These are phyloP conservation scores for Elachura formosa DNA, from an alignment of 2,113 vertebrate genomes.

Conservation along the genomic window DNA sequence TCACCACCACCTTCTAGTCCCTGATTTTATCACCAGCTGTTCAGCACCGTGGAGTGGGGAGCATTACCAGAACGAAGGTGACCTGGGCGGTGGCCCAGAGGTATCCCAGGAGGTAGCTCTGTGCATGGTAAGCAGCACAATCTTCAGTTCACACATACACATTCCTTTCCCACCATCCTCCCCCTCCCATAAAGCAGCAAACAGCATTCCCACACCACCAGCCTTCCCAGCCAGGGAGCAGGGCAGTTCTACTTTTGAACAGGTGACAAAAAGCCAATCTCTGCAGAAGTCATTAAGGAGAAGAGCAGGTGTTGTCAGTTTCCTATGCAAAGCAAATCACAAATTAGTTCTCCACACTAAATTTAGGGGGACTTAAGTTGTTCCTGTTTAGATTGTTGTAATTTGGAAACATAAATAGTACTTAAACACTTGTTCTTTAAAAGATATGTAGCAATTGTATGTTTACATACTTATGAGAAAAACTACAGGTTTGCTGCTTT, in stretches of 20 bases:
- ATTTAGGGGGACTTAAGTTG: background rate
- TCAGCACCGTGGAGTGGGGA: background rate
- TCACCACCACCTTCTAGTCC: background rate
- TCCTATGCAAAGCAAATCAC: background rate
- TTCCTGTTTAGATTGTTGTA: background rate
- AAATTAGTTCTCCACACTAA: background rate
- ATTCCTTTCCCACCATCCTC: too few relatives aligned
- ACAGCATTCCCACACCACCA: too few relatives aligned
- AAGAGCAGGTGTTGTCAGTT: background rate
- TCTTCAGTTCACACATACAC: background rate
- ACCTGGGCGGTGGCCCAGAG: background rate
- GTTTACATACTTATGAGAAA: background rate
- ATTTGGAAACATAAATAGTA: background rate
- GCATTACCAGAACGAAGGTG: background rate
- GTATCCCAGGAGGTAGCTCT: background rate
- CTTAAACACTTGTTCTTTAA: background rate
- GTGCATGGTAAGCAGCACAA: background rate
- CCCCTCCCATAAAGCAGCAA: too few relatives aligned
- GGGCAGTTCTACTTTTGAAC: background rate
- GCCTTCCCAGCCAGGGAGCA: background rate
- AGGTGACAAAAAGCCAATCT: background rate
- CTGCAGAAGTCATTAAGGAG: background rate
- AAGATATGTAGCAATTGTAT: background rate
- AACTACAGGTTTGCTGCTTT: slow-evolving; percentile 4
- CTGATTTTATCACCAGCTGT: background rate